A percentile compares a stretch with the other conserved stretches of the same genome.
phyloP scores from a whole-genome alignment of 2,888 invertebrate species.

The Antitype chi region DNA sequence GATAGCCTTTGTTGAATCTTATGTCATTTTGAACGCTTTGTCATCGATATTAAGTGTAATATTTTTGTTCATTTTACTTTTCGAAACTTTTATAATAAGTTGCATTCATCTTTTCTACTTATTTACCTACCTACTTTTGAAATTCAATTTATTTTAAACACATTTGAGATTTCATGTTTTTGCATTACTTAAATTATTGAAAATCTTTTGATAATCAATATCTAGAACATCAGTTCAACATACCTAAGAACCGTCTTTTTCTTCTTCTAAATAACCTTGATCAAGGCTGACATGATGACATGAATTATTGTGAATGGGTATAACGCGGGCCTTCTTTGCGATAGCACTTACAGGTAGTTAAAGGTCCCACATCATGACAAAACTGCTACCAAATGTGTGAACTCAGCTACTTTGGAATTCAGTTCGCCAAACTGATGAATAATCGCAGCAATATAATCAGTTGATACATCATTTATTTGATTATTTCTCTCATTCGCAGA shows the following conservation, averaged over 20 bases:
- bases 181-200: neutral
- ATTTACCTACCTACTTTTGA: neutral
- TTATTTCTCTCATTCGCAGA: constrained; percentile 71
- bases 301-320: neutral
- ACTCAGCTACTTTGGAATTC: constrained; percentile 23
- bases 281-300: neutral
- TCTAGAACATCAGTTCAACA: neutral
- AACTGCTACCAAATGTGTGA: neutral
- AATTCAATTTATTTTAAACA: neutral
- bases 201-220: neutral
- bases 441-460: constrained; percentile 33
- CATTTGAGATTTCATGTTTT: neutral
- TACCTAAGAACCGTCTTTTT: neutral
- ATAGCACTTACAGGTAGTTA: neutral
- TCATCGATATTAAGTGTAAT: constrained; percentile 38
- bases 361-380: neutral
- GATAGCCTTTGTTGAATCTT: constrained; percentile 58
- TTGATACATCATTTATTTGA: constrained; percentile 46
- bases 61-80: constrained; percentile 19
- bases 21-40: constrained; percentile 54
- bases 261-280: neutral
- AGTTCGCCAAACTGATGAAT: constrained; percentile 40
- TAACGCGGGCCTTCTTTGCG: neutral
- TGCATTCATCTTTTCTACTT: neutral
- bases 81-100: constrained; percentile 6